phyloP scores from a whole-genome alignment of 2,888 invertebrate species.

The Sinelater perroti region DNA sequence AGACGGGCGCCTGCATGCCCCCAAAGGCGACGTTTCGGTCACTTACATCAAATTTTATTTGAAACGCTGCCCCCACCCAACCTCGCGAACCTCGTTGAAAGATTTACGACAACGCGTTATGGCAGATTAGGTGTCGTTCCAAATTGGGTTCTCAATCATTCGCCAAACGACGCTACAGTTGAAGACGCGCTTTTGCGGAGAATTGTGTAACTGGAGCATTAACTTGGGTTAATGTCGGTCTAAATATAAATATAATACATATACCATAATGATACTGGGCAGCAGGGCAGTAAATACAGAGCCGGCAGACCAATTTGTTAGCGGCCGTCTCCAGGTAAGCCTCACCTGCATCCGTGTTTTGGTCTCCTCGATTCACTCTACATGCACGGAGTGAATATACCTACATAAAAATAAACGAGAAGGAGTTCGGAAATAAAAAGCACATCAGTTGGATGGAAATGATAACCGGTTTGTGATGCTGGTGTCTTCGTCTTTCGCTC shows the following conservation, averaged over 20 bases:
- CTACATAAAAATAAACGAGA: conserved; percentile 55
- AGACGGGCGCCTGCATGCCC: conserved; percentile 1
- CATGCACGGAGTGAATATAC: conserved; percentile 56
- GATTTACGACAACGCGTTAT: neutral
- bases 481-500: conserved; percentile 54
- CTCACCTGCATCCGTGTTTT: conserved; percentile 44
- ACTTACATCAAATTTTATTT: neutral
- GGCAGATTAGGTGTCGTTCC: neutral
- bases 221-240: conserved; percentile 21
- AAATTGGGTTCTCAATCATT: neutral
- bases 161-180: neutral
- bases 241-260: conserved; percentile 30
- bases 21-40: conserved; percentile 1
- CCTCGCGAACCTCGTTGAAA: neutral
- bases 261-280: conserved; percentile 40
- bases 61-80: neutral
- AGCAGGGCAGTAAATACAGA: conserved; percentile 53
- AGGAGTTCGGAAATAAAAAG: conserved; percentile 58
- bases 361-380: conserved; percentile 54
- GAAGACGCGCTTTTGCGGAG: conserved; percentile 6
- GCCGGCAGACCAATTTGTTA: conserved; percentile 49
- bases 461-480: conserved; percentile 58
- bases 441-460: conserved; percentile 61
- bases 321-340: conserved; percentile 40
- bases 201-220: conserved; percentile 31